phyloP scores from a whole-genome alignment of 2,888 invertebrate genomes.

The Drosophila mayaguana region DNA sequence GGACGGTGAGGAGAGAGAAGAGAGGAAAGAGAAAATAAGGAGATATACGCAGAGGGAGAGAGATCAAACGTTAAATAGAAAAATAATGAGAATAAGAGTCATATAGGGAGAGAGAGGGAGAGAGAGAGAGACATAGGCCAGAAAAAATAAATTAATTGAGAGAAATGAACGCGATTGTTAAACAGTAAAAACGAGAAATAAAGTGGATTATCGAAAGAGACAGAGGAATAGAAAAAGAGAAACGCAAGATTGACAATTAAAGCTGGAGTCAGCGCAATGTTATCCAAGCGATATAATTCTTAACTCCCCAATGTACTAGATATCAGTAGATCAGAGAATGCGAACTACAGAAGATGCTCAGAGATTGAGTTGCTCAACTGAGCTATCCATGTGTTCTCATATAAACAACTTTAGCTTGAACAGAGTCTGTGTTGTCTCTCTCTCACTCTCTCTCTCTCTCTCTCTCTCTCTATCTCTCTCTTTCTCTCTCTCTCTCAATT shows the following conservation, averaged over 20 bases:
- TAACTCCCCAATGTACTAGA: not conserved
- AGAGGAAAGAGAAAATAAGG: not conserved
- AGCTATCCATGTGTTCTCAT: no score
- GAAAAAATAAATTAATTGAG: not conserved
- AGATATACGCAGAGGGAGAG: not conserved
- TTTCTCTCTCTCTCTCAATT: not conserved
- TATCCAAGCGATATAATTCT: no score
- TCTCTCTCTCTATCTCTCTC: not conserved
- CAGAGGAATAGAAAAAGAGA: no score
- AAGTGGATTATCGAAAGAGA: not conserved
- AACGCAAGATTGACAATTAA: not conserved
- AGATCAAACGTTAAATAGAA: no score
- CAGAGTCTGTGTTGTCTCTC: not conserved
- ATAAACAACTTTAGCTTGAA: no score
- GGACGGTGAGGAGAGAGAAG: no score
- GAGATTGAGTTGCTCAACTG: no score
- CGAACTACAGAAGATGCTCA: not conserved
- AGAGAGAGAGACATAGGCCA: no score
- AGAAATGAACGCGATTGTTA: not conserved
- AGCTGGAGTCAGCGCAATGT: no score
- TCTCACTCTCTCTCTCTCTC: not conserved
- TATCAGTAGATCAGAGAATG: not conserved
- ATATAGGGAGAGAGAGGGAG: not conserved
- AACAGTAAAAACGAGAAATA: no score
- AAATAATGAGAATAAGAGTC: no score